Percentiles rank a stretch among this genome's conserved stretches.
Conservation (phyloP, 2,888 invertebrate species). For the Drosophila paramelanica region DNA sequence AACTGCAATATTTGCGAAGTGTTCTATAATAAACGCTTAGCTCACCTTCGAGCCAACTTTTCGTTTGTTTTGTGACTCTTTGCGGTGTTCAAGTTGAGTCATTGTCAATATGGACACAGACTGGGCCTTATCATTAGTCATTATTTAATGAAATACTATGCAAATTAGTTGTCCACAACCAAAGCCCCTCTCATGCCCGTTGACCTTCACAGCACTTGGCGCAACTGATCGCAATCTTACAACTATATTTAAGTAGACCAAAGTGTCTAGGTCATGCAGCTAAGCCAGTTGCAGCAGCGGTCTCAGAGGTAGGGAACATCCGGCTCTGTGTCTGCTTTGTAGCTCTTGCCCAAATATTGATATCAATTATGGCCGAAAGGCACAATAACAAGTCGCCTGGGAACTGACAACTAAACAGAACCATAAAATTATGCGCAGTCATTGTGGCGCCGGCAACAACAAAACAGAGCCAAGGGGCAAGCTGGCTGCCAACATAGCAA, state of each 20-base stretch:
- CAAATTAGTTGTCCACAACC: constrained; percentile 19
- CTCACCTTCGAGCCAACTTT: constrained; percentile 10
- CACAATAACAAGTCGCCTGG: constrained; percentile 45
- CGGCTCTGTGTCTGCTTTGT: background rate
- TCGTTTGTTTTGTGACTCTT: constrained; percentile 17
- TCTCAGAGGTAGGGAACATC: background rate
- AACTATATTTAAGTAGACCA: constrained; percentile 33
- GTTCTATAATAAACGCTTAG: constrained; percentile 5
- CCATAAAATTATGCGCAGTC: constrained; percentile 79
- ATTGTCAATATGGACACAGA: constrained; percentile 10
- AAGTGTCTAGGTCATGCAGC: constrained; percentile 71
- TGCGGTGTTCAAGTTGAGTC: constrained; percentile 29
- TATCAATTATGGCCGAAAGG: constrained; percentile 54
- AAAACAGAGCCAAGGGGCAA: constrained; percentile 18
- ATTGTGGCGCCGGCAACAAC: constrained; percentile 64
- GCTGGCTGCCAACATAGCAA: constrained; percentile 43
- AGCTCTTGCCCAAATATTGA: constrained; percentile 29
- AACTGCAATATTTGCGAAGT: background rate
- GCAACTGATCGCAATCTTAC: constrained; percentile 27
- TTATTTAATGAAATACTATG: constrained; percentile 26
- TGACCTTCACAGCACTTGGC: constrained; percentile 41
- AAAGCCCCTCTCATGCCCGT: background rate
- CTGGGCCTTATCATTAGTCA: constrained; percentile 44
- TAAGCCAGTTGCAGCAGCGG: constrained; percentile 50
- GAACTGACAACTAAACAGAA: constrained; percentile 43